Evolutionary conservation across 1,140 invertebrate species (phyloP), one percentile per base, ranked within the genome.

Genomic region (Anoplophora glabripennis): DNA sequence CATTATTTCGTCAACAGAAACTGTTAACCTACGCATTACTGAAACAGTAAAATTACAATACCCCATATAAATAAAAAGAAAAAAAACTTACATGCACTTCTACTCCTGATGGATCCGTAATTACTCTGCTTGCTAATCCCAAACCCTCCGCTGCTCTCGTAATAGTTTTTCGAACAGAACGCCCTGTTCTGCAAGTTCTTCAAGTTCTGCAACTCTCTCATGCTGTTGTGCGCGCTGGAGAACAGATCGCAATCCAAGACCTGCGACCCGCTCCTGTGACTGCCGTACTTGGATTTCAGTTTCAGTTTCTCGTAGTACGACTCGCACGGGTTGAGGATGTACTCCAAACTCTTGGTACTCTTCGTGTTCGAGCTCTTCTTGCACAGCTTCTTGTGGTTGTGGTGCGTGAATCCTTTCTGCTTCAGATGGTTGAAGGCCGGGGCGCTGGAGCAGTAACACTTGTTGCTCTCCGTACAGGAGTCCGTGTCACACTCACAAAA

Each of bases 401-500:
- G 56, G 59, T 59, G 79, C 79, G 81, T 77, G 45, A 83, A 82
- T 9, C 81, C 80, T 33, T 77, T 76, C 57, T 81, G 77, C 35
- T 77, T 74, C 1, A 84, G 63, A 61, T 83, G 79, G 48, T 81
- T 66, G 46, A 37, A 40, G 17, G 81, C 76, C 1, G 72, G 78
- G 75, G 71, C 77, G 1, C 79, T 78, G 7, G 82, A 77, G 73
- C 92, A 94, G 70, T 94, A 94, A 71, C 92, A 94, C 72, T 93
- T 93, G 70, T 92, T 92, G 71, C 88, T 90, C 55, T 92, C 91
- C 0, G 88, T 84, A 72, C 91, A 93, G 64, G 88, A 91, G 67
- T 93, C 90, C 0, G 90, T 90, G 68, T 93, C 90, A 71, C 90
- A 93, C 3, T 84, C 82, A 68, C 89, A 86, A 41, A 64, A 73